phyloP scores from a whole-genome alignment of 2,113 vertebrate species.

The Pituophis catenifer region DNA sequence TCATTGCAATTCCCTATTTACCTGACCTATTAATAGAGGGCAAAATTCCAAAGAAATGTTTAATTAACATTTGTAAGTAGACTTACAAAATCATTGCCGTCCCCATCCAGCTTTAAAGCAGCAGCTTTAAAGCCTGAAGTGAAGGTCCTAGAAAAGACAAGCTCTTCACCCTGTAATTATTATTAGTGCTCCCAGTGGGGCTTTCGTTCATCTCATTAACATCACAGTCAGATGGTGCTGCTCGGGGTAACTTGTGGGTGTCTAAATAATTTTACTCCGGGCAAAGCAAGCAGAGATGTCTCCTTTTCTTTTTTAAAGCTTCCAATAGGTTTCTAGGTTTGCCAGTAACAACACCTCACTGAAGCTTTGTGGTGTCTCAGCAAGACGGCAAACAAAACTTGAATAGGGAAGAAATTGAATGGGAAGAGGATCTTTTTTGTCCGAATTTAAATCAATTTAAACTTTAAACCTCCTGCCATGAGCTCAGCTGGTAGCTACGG shows the following conservation, averaged over 20 bases:
- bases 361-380: slow-evolving; percentile 35
- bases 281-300: slow-evolving; percentile 36
- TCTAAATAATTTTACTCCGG: slow-evolving; percentile 61
- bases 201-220: slow-evolving; percentile 72
- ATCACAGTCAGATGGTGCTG: slow-evolving; percentile 71
- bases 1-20: slow-evolving; percentile 64
- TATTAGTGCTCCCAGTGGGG: slow-evolving; percentile 63
- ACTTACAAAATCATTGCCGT: slow-evolving; percentile 56
- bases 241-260: slow-evolving; percentile 63
- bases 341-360: slow-evolving; percentile 46
- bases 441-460: not conserved
- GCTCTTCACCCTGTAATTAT: slow-evolving; percentile 72
- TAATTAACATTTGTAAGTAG: slow-evolving; percentile 76
- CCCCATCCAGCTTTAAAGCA: slow-evolving; percentile 49
- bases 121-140: slow-evolving; percentile 57
- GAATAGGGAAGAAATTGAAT: not conserved
- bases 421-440: not conserved
- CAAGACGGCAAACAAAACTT: slow-evolving; percentile 26
- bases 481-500: not conserved
- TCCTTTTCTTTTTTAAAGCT: slow-evolving; percentile 50
- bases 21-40: slow-evolving; percentile 70
- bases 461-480: not conserved
- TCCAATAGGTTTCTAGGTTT: slow-evolving; percentile 64
- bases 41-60: slow-evolving; percentile 72
- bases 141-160: slow-evolving; percentile 66